phyloP scores from a whole-genome alignment of 2,888 invertebrate genomes.

The Campoletis raptor region DNA sequence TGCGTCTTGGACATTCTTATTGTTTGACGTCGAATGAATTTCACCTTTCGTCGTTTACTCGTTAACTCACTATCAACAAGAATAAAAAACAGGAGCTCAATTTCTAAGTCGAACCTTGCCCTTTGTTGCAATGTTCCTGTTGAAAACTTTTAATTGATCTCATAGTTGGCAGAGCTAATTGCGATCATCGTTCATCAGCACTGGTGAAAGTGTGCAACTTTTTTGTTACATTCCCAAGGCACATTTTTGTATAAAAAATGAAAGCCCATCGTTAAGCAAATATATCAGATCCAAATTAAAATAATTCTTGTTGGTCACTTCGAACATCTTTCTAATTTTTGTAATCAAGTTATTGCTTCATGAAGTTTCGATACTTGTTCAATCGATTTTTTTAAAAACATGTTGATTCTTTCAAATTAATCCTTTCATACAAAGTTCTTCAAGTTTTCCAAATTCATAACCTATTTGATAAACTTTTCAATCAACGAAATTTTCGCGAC shows the following conservation, averaged over 20 bases:
- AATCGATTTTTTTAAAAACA: neutral
- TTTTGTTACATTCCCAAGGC: neutral
- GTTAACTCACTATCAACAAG: neutral
- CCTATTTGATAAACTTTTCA: neutral
- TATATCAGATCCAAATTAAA: neutral
- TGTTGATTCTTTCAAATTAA: neutral
- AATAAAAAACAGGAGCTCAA: conserved; percentile 4
- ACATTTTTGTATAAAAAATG: neutral
- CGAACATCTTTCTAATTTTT: too few relatives aligned
- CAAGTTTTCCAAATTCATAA: too few relatives aligned
- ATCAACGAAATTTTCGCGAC: neutral
- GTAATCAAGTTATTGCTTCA: too few relatives aligned
- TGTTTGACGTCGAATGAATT: conserved; percentile 46
- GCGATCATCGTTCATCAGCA: neutral
- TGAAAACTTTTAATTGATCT: neutral
- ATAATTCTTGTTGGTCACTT: neutral
- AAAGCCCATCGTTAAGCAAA: neutral
- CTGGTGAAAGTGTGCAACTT: conserved; percentile 2
- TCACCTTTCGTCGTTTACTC: conserved; percentile 45
- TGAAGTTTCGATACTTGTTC: too few relatives aligned
- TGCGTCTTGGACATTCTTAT: conserved; percentile 48
- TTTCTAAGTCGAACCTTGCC: neutral
- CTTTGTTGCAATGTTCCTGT: neutral
- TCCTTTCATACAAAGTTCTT: neutral
- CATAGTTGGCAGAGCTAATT: neutral